Conservation (phyloP, 1,140 invertebrate genomes). For the Aphidius gifuensis region DNA sequence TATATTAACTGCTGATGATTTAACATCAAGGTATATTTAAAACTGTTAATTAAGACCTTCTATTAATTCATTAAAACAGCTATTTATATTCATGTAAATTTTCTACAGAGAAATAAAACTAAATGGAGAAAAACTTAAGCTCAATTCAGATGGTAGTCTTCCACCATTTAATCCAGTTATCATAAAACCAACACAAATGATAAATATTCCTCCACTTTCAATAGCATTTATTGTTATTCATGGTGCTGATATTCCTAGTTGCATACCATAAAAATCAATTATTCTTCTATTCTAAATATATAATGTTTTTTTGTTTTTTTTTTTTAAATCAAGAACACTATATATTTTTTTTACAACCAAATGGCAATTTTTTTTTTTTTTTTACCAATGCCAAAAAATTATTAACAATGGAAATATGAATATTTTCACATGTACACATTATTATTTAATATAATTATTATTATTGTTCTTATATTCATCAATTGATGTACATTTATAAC, state of each 20-base stretch:
- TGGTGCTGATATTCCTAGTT: conserved; percentile 34
- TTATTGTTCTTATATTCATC: too few relatives aligned
- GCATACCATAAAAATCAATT: conserved; percentile 24
- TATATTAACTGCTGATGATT: conserved; percentile 41
- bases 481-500: too few relatives aligned
- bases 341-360: too few relatives aligned
- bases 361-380: too few relatives aligned
- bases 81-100: neutral
- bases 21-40: conserved; percentile 43
- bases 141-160: conserved; percentile 50
- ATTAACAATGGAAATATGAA: too few relatives aligned
- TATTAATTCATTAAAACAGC: neutral
- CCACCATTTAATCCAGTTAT: conserved; percentile 56
- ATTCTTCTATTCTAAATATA: too few relatives aligned
- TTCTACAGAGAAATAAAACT: conserved; percentile 56
- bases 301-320: too few relatives aligned
- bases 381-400: too few relatives aligned
- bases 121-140: conserved; percentile 57
- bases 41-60: conserved; percentile 5
- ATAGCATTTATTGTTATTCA: conserved; percentile 63
- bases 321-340: too few relatives aligned
- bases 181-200: conserved; percentile 45
- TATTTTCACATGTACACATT: too few relatives aligned
- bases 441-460: too few relatives aligned
- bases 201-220: conserved; percentile 60